Conservation (phyloP, 2,888 invertebrate species). For the Meiosimyza decipiens region DNA sequence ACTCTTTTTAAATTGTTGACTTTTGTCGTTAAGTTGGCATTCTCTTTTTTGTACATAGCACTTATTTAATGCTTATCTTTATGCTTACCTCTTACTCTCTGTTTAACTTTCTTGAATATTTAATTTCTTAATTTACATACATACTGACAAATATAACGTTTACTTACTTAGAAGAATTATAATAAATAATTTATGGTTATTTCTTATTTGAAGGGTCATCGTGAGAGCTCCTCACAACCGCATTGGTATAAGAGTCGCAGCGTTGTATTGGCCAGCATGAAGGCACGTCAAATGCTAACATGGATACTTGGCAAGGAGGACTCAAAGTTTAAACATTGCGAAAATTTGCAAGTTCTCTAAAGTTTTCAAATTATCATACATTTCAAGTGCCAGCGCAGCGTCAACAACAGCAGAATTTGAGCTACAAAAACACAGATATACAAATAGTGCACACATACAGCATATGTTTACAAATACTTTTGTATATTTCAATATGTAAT, state of each 20-base stretch:
- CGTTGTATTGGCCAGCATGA: constrained; percentile 88
- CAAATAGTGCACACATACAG: not conserved
- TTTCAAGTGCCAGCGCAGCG: constrained; percentile 42
- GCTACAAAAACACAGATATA: constrained; percentile 9
- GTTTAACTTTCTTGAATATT: no score
- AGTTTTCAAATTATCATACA: not conserved
- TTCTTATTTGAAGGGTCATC: constrained; percentile 58
- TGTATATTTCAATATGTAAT: not conserved
- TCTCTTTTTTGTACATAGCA: no score
- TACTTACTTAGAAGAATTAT: no score
- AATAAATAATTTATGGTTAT: no score
- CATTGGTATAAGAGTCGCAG: constrained; percentile 89
- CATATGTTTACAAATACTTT: constrained; percentile 3
- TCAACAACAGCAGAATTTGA: not conserved
- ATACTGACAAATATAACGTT: no score
- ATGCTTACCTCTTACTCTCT: no score
- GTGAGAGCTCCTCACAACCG: constrained; percentile 70
- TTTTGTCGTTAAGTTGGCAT: no score
- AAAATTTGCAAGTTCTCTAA: constrained; percentile 88
- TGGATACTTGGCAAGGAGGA: constrained; percentile 93
- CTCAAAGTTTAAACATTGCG: constrained; percentile 91
- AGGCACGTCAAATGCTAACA: constrained; percentile 89
- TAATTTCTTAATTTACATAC: no score
- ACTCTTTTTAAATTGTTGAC: no score
- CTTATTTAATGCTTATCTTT: no score